phyloP scores from a whole-genome alignment of 2,888 invertebrate species.

The Pogonocherus hispidulus region DNA sequence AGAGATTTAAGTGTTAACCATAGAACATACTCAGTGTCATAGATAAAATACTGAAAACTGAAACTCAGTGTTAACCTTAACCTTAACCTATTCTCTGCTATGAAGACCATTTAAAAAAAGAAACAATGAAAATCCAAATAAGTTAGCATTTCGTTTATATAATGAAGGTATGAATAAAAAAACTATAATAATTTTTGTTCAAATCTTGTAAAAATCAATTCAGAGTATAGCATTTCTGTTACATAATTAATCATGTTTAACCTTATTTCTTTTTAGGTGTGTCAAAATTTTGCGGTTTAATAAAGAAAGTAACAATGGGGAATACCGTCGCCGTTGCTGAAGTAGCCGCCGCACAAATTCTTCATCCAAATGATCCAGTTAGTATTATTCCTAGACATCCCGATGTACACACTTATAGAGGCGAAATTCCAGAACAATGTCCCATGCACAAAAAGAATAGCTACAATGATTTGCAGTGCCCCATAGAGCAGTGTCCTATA shows the following conservation, averaged over 20 bases:
- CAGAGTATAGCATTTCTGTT: constrained; percentile 1
- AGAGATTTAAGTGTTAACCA: too few species aligned
- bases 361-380: constrained; percentile 62
- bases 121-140: too few species aligned
- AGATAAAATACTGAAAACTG: too few species aligned
- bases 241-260: constrained; percentile 16
- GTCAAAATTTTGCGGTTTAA: background rate
- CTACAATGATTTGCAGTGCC: background rate
- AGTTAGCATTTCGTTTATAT: too few species aligned
- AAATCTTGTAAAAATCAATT: too few species aligned
- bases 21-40: too few species aligned
- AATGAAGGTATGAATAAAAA: too few species aligned
- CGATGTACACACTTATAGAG: constrained; percentile 46
- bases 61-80: too few species aligned
- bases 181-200: too few species aligned
- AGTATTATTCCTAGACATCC: constrained; percentile 46
- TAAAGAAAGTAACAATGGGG: constrained; percentile 69
- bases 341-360: constrained; percentile 70
- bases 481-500: background rate
- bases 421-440: constrained; percentile 80
- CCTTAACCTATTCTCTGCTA: too few species aligned
- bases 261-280: constrained; percentile 11
- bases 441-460: constrained; percentile 74
- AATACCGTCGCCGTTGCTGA: constrained; percentile 74
- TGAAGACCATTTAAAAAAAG: too few species aligned